phyloP scores from a whole-genome alignment of 2,113 vertebrate species.

The Jaculus jaculus region DNA sequence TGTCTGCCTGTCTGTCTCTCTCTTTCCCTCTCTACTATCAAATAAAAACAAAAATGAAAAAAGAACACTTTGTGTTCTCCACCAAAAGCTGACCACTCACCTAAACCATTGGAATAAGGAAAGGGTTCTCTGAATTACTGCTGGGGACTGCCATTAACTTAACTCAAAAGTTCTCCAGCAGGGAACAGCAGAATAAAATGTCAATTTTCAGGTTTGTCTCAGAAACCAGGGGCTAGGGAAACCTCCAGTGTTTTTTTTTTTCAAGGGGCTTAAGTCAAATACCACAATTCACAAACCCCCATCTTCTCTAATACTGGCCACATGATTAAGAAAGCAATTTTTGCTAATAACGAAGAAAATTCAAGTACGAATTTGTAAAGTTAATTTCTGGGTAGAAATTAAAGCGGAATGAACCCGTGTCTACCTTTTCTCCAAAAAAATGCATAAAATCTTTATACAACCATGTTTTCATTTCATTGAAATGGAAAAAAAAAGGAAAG shows the following conservation, averaged over 20 bases:
- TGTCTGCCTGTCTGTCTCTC: no score
- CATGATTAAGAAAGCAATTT: background rate
- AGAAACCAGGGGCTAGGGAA: slow-evolving; percentile 45
- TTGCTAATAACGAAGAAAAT: background rate
- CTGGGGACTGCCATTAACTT: slow-evolving; percentile 27
- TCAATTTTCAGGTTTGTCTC: slow-evolving; percentile 52
- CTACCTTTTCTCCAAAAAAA: slow-evolving; percentile 62
- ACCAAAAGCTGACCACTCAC: slow-evolving; percentile 37
- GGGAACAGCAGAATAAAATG: slow-evolving; percentile 50
- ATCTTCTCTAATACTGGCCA: slow-evolving; percentile 18
- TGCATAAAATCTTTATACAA: slow-evolving; percentile 23
- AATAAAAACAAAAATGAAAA: no score
- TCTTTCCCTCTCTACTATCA: no score
- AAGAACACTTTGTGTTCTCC: background rate
- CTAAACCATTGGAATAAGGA: slow-evolving; percentile 29
- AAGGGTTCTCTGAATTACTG: slow-evolving; percentile 31
- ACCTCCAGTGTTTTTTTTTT: background rate
- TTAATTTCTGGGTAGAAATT: slow-evolving; percentile 36
- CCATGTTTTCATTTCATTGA: background rate
- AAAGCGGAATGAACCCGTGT: slow-evolving; percentile 39
- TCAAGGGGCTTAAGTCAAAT: background rate
- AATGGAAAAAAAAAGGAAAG: background rate
- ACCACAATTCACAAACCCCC: background rate
- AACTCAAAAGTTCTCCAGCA: slow-evolving; percentile 17
- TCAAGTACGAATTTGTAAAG: background rate